Evolutionary conservation across 2,113 vertebrate species (phyloP).

Genomic region (Pseudorasbora parva): DNA sequence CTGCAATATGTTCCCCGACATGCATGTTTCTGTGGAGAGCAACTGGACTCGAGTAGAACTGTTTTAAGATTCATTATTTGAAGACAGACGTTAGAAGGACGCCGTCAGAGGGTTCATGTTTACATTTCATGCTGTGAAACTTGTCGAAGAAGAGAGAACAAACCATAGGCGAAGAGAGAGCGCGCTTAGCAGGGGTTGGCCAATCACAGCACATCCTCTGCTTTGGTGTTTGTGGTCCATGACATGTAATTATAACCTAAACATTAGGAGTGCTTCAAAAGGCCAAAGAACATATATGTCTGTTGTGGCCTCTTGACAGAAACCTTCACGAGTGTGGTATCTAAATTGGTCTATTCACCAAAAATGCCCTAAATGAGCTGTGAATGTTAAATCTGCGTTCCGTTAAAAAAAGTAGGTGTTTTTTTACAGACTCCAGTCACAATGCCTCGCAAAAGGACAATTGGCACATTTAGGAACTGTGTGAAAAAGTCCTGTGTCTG

Average conservation of each 20-base stretch:
- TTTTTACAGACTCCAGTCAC: constrained; percentile 79
- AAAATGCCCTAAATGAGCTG: constrained; percentile 64
- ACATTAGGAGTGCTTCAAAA: constrained; percentile 61
- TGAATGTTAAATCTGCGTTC: constrained; percentile 66
- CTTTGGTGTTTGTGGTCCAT: constrained; percentile 68
- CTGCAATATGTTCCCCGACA: neutral
- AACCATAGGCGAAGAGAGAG: constrained; percentile 18
- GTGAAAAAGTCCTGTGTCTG: constrained; percentile 91
- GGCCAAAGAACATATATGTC: constrained; percentile 53
- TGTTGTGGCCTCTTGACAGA: constrained; percentile 59
- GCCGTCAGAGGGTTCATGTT: constrained; percentile 32
- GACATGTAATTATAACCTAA: constrained; percentile 72
- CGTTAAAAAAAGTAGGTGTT: constrained; percentile 69
- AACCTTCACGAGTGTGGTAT: constrained; percentile 54
- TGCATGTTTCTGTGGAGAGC: constrained; percentile 14
- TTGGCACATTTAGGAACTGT: constrained; percentile 87
- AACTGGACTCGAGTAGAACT: constrained; percentile 30
- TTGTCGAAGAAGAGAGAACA: constrained; percentile 41
- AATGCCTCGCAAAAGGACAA: constrained; percentile 83
- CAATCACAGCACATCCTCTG: constrained; percentile 57
- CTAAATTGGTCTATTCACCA: constrained; percentile 58
- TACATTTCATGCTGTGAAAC: constrained; percentile 43
- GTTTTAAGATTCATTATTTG: constrained; percentile 41
- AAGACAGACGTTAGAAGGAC: constrained; percentile 30
- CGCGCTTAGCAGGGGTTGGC: constrained; percentile 43